phyloP scores from a whole-genome alignment of 2,888 invertebrate genomes.

The Amblyjoppa proteus region DNA sequence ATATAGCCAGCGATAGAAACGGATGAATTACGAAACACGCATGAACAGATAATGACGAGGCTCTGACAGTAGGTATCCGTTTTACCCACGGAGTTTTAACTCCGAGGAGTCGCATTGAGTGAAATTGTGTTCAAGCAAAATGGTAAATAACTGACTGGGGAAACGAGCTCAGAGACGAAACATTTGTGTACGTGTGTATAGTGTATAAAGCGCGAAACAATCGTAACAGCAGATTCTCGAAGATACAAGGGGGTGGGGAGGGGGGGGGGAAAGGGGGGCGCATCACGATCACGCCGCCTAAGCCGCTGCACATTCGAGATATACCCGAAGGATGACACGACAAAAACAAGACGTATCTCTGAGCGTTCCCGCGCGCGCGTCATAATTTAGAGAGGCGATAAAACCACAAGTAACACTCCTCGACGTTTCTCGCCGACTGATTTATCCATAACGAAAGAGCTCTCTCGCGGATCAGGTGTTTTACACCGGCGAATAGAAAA shows the following conservation, averaged over 20 bases:
- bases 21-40: no score
- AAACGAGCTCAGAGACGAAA: neutral
- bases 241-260: neutral
- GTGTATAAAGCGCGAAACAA: conserved; percentile 8
- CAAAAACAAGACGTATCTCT: conserved; percentile 56
- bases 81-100: no score
- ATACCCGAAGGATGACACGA: conserved; percentile 45
- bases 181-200: neutral
- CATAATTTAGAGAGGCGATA: conserved; percentile 58
- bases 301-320: conserved; percentile 28
- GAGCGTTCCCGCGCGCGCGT: conserved; percentile 34
- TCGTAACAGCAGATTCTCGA: conserved; percentile 39
- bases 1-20: no score
- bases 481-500: conserved; percentile 19
- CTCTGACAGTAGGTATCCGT: no score
- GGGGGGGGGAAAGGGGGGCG: no score
- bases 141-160: no score
- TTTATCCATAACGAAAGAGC: conserved; percentile 1
- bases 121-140: no score
- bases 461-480: conserved; percentile 20
- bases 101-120: no score
- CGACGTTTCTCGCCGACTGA: conserved; percentile 10
- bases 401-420: conserved; percentile 40
- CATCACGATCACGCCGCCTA: conserved; percentile 7
- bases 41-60: no score